These are phyloP conservation scores for Nylanderia fulva DNA, from an alignment of 1,140 invertebrate genomes.

Conservation along the genomic window DNA sequence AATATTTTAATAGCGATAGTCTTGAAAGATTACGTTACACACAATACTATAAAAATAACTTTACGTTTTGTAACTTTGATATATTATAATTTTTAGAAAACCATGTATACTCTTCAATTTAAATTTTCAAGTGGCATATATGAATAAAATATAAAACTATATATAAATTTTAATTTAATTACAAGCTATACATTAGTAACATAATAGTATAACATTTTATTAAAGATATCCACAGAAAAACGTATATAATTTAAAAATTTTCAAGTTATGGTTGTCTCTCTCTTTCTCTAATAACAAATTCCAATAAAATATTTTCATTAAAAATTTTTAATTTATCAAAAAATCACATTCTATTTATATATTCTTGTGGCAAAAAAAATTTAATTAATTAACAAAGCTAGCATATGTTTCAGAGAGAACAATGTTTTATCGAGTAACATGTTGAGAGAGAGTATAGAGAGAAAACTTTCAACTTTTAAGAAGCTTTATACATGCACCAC, in stretches of 20 bases:
- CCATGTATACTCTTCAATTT: not conserved
- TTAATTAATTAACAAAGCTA: conserved; percentile 51
- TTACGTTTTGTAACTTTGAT: no score
- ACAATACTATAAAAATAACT: no score
- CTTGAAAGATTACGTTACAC: no score
- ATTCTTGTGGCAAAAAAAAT: conserved; percentile 4
- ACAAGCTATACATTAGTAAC: no score
- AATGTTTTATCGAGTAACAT: conserved; percentile 37
- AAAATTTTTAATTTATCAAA: not conserved
- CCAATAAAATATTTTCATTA: not conserved
- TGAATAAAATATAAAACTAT: not conserved
- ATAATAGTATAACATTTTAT: no score
- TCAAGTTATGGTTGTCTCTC: no score
- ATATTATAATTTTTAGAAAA: no score
- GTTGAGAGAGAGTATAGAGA: not conserved
- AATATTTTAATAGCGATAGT: no score
- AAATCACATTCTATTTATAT: not conserved
- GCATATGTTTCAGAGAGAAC: not conserved
- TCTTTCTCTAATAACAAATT: not conserved
- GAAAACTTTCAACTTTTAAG: conserved; percentile 62
- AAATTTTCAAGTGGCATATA: not conserved
- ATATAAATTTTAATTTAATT: not conserved
- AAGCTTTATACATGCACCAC: conserved; percentile 57
- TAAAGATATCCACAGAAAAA: not conserved
- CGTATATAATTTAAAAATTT: not conserved